phyloP scores from a whole-genome alignment of 2,888 invertebrate species.

The Agonopterix alstromeriana region DNA sequence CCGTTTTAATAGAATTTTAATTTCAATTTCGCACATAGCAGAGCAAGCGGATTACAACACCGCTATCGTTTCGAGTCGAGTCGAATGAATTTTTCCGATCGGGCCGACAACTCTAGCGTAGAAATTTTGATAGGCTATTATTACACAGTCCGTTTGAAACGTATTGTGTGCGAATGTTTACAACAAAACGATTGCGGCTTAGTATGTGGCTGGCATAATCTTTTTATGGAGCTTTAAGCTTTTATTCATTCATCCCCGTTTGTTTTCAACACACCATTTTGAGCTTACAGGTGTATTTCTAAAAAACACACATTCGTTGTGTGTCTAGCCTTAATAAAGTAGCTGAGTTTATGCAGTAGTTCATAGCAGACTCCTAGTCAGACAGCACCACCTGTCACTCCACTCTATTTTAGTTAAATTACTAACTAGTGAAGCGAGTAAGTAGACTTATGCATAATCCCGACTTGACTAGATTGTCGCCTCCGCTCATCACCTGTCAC shows the following conservation, averaged over 20 bases:
- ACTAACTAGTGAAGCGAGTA: too few species aligned
- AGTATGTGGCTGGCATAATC: neutral
- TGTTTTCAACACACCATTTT: too few species aligned
- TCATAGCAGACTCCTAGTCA: neutral
- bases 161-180: constrained; percentile 55
- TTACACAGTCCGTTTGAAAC: constrained; percentile 67
- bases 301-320: too few species aligned
- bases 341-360: too few species aligned
- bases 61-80: constrained; percentile 22
- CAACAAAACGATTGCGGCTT: constrained; percentile 8
- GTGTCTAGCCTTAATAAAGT: too few species aligned
- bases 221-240: neutral
- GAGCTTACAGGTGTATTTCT: too few species aligned
- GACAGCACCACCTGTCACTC: neutral
- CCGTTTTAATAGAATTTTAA: constrained; percentile 67
- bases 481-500: constrained; percentile 37
- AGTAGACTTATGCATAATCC: neutral
- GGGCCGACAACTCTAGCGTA: constrained; percentile 55
- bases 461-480: neutral
- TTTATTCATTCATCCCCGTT: neutral
- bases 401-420: neutral
- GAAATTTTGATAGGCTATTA: constrained; percentile 66
- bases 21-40: constrained; percentile 67
- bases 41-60: constrained; percentile 53
- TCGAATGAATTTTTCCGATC: constrained; percentile 58